A percentile compares a stretch with the other conserved stretches of the same genome.
phyloP scores from a whole-genome alignment of 2,113 vertebrate species.

The Noturus placidus region DNA sequence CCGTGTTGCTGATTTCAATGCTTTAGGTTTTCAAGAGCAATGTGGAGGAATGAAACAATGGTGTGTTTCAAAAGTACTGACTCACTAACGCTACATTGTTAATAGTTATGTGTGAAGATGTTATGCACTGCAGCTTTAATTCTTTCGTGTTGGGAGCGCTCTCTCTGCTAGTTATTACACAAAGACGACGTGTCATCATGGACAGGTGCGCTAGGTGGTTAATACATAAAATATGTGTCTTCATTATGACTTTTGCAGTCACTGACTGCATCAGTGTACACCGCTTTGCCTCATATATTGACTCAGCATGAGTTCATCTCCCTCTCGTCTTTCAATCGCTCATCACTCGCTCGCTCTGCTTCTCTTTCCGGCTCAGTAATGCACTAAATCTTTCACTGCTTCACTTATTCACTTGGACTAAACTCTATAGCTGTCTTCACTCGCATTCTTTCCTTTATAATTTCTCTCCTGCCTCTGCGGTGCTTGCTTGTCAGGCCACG shows the following conservation, averaged over 20 bases:
- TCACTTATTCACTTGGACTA: not conserved
- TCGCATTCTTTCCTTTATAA: not conserved
- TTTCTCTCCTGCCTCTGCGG: not conserved
- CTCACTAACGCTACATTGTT: not conserved
- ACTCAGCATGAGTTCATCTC: not conserved
- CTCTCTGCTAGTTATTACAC: not conserved
- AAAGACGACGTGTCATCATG: not conserved
- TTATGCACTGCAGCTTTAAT: not conserved
- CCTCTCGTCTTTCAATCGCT: not conserved
- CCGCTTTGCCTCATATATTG: constrained; percentile 2
- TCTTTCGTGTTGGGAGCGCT: not conserved
- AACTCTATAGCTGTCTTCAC: not conserved
- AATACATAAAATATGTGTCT: not conserved
- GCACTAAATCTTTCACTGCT: not conserved
- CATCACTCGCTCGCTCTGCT: not conserved
- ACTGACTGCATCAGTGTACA: not conserved
- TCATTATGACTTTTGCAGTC: not conserved
- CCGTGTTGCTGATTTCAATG: not conserved
- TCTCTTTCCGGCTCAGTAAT: not conserved
- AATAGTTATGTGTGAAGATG: not conserved
- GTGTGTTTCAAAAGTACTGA: not conserved
- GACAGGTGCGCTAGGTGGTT: not conserved
- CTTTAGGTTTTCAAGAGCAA: not conserved
- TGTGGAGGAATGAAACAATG: not conserved
- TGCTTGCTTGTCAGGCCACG: not conserved